A percentile compares a stretch with the other conserved stretches of the same genome.
These are phyloP conservation scores for Trachelus stipa DNA, from an alignment of 2,888 invertebrate genomes.

Conservation along the genomic window DNA sequence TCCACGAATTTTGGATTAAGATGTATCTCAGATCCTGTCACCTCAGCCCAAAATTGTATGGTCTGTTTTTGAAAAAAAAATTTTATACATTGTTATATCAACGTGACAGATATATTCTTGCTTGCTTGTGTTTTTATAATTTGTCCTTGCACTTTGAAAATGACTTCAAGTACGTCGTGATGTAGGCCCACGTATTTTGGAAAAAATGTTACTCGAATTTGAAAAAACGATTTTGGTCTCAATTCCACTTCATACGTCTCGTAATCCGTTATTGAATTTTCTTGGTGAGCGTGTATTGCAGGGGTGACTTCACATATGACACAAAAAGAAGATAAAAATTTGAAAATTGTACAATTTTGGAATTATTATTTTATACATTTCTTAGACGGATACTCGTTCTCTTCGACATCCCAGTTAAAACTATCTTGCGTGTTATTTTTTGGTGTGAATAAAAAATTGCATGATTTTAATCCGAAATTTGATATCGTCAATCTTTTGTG, in stretches of 20 bases:
- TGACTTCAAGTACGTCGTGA: neutral
- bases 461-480: neutral
- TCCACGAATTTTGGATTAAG: slow-evolving; percentile 30
- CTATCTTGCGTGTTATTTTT: neutral
- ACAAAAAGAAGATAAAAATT: neutral
- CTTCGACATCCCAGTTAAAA: neutral
- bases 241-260: slow-evolving; percentile 7
- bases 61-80: neutral
- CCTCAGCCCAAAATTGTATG: slow-evolving; percentile 28
- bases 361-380: neutral
- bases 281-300: neutral
- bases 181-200: slow-evolving; percentile 18
- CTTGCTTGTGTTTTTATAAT: neutral
- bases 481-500: neutral
- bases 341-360: neutral
- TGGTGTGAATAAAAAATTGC: neutral
- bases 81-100: neutral
- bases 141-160: neutral
- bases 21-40: slow-evolving; percentile 15
- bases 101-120: neutral
- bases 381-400: neutral
- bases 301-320: neutral
- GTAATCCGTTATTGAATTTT: neutral
- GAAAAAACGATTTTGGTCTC: neutral
- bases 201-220: slow-evolving; percentile 1